These are phyloP conservation scores for Mythimna ferrago DNA, from an alignment of 2,888 invertebrate genomes.

Conservation along the genomic window DNA sequence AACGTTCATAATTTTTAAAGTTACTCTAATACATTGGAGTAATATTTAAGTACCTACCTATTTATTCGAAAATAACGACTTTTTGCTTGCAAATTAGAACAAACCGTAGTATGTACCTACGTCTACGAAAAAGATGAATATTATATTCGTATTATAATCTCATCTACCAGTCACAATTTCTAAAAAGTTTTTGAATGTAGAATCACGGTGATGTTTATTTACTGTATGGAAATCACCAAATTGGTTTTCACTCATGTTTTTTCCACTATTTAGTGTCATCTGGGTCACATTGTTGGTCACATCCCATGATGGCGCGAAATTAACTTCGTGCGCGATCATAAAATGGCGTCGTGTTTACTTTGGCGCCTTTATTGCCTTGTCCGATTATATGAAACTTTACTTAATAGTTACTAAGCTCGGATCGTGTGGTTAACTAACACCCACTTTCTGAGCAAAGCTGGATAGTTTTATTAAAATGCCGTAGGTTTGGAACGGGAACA, in stretches of 20 bases:
- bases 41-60: too few species aligned
- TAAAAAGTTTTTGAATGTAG: neutral
- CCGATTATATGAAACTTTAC: constrained; percentile 47
- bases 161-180: neutral
- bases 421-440: constrained; percentile 37
- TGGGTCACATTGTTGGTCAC: constrained; percentile 70
- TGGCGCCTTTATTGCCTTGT: constrained; percentile 55
- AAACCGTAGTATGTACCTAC: neutral
- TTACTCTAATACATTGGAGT: neutral
- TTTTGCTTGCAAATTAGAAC: neutral
- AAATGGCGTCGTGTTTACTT: constrained; percentile 66
- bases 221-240: constrained; percentile 5
- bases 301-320: constrained; percentile 58
- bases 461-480: constrained; percentile 10
- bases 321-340: constrained; percentile 65
- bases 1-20: neutral
- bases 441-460: constrained; percentile 12
- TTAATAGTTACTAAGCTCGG: constrained; percentile 43
- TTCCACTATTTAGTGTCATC: constrained; percentile 60
- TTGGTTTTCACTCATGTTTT: constrained; percentile 29
- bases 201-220: neutral
- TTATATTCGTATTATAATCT: neutral
- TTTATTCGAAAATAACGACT: neutral
- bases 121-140: constrained; percentile 7
- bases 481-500: neutral